phyloP scores from a whole-genome alignment of 2,797 vertebrate genomes.

The Spondyliosoma cantharus region DNA sequence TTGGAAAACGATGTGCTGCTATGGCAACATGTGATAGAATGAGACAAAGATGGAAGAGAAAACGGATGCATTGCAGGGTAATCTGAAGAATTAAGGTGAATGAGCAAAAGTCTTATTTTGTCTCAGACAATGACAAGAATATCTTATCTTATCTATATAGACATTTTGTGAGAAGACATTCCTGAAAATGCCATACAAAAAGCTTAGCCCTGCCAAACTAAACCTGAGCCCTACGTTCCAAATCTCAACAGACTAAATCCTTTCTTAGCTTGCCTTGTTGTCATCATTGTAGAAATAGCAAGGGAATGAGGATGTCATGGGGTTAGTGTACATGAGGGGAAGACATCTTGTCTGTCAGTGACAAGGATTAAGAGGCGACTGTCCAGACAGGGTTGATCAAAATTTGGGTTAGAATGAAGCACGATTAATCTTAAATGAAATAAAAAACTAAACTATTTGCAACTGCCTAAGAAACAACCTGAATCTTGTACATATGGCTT shows the following conservation, averaged over 20 bases:
- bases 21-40: slow-evolving; percentile 48
- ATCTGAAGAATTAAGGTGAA: background rate
- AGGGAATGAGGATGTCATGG: slow-evolving; percentile 38
- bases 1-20: slow-evolving; percentile 17
- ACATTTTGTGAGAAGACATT: background rate
- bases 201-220: slow-evolving; percentile 23
- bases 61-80: background rate
- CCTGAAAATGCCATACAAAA: slow-evolving; percentile 2
- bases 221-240: background rate
- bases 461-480: background rate
- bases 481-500: background rate
- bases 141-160: no score
- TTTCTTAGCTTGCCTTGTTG: slow-evolving; percentile 32
- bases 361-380: slow-evolving; percentile 36
- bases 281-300: slow-evolving; percentile 30
- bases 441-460: background rate
- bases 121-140: background rate
- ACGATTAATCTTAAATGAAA: slow-evolving; percentile 11
- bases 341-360: slow-evolving; percentile 39
- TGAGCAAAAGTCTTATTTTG: background rate
- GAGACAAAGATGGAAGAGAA: background rate
- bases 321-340: slow-evolving; percentile 34
- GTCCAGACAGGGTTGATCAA: background rate
- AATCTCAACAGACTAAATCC: slow-evolving; percentile 38
- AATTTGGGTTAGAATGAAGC: slow-evolving; percentile 3